These are phyloP conservation scores for Hydroisotoma schaefferi DNA, from an alignment of 2,888 invertebrate genomes.

Conservation along the genomic window DNA sequence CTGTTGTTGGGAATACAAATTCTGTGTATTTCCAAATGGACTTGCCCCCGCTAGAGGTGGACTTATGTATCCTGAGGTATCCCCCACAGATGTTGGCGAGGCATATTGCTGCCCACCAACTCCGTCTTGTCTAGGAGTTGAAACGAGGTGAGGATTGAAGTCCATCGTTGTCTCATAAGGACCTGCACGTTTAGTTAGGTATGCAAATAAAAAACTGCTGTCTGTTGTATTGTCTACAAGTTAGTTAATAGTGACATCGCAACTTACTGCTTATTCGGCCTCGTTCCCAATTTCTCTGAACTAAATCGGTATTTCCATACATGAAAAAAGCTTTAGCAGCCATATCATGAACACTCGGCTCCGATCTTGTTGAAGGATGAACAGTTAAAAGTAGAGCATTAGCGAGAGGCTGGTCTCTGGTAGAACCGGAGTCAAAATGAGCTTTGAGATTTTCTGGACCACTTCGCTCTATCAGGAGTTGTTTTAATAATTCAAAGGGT, in stretches of 20 bases:
- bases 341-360: slow-evolving; percentile 64
- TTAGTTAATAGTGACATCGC: not conserved
- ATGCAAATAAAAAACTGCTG: not conserved
- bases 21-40: slow-evolving; percentile 45
- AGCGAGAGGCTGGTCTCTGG: slow-evolving; percentile 42
- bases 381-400: slow-evolving; percentile 39
- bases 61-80: slow-evolving; percentile 26
- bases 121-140: slow-evolving; percentile 44
- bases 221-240: not conserved
- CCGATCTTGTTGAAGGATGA: slow-evolving; percentile 40
- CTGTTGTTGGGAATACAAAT: slow-evolving; percentile 23
- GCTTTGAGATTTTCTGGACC: slow-evolving; percentile 44
- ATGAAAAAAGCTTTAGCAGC: slow-evolving; percentile 88
- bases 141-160: slow-evolving; percentile 48
- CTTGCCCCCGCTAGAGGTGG: slow-evolving; percentile 28
- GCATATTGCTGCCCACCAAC: slow-evolving; percentile 9
- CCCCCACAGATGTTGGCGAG: slow-evolving; percentile 9
- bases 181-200: slow-evolving; percentile 10
- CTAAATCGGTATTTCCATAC: slow-evolving; percentile 73
- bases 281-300: slow-evolving; percentile 19
- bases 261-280: slow-evolving; percentile 24
- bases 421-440: slow-evolving; percentile 42
- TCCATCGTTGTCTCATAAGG: slow-evolving; percentile 41
- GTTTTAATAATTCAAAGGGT: slow-evolving; percentile 42
- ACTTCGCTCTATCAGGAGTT: slow-evolving; percentile 35